Percentiles rank a stretch among this genome's conserved stretches.
Conservation (phyloP, 2,113 vertebrate genomes). For the Corvus cornix region DNA sequence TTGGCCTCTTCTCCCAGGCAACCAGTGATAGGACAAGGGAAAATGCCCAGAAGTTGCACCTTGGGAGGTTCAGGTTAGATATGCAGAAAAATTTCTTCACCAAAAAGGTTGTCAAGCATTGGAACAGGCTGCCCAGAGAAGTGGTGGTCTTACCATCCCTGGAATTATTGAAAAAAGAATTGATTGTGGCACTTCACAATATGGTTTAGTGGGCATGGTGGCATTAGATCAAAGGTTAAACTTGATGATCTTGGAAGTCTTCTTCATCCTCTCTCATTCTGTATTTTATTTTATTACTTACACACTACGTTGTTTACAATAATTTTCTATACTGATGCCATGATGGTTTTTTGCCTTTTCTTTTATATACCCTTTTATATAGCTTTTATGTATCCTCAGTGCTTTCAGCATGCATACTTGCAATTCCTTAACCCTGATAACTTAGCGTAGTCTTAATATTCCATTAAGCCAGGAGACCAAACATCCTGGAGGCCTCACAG, state of each 20-base stretch:
- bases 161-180: not conserved
- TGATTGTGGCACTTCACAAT: not conserved
- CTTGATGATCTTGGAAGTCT: not conserved
- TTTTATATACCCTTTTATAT: too few species aligned
- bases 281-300: not conserved
- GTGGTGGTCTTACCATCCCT: too few species aligned
- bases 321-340: not conserved
- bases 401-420: too few species aligned
- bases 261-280: not conserved
- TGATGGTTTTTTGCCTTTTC: too few species aligned
- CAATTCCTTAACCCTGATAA: too few species aligned
- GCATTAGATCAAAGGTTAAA: not conserved
- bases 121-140: not conserved
- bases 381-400: too few species aligned
- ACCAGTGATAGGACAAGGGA: not conserved
- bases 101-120: not conserved
- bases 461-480: too few species aligned
- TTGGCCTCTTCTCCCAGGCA: not conserved
- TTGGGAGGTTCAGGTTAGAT: not conserved
- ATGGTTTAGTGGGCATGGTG: not conserved
- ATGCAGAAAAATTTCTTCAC: not conserved
- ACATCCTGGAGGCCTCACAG: too few species aligned
- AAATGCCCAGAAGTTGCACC: not conserved
- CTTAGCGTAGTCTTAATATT: too few species aligned
- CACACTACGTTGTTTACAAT: not conserved